Evolutionary conservation across 2,797 vertebrate species (phyloP), one percentile per base, ranked within the genome.

Genomic region (Pseudochirops cupreus): DNA sequence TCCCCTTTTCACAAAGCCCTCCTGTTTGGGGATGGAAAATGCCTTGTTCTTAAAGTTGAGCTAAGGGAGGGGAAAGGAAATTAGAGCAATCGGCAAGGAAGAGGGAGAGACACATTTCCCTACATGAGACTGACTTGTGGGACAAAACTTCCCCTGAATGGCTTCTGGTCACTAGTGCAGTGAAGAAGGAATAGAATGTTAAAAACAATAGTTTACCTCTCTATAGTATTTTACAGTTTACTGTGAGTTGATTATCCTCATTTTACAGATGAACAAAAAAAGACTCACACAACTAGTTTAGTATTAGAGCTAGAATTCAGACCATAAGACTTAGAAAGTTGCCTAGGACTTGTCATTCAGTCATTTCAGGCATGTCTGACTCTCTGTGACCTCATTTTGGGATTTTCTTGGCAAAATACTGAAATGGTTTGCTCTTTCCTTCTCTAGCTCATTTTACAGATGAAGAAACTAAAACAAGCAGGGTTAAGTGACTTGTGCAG

Each of bases 1-100:
- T 5, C 56, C 58, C 95, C 93, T 94, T 93, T 95, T 95, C 96
- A 98, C 96, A 98, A 97, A 98, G 97, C 98, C 95, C 91, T 95
- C 89, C 97, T 97, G 96, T 97, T 97, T 96, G 55, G 95, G 95
- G 94, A 56, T 95, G 96, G 95, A 98, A 97, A 97, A 92, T 0
- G 5, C 96, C 95, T 95, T 95, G 87, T 90, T 89, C 0, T 0
- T 33, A n/a, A 18, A 14, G 28, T 14, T 56, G 1, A 46, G 74
- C 74, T 82, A 46, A 46, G 67, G 16, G 67, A 82, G 28, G 56
- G 39, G 4, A 90, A 91, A 91, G 62, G n/a, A 91, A 52, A 39
- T 21, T 55, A 2, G 52, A 13, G 5, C 14, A 6, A 14, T 55
- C 31, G 57, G 31, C 53, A 18, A 28, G 94, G 31, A 39, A n/a